These are phyloP conservation scores for Pterobdella sp. DNA, from an alignment of 2,888 invertebrate genomes.

Conservation along the genomic window DNA sequence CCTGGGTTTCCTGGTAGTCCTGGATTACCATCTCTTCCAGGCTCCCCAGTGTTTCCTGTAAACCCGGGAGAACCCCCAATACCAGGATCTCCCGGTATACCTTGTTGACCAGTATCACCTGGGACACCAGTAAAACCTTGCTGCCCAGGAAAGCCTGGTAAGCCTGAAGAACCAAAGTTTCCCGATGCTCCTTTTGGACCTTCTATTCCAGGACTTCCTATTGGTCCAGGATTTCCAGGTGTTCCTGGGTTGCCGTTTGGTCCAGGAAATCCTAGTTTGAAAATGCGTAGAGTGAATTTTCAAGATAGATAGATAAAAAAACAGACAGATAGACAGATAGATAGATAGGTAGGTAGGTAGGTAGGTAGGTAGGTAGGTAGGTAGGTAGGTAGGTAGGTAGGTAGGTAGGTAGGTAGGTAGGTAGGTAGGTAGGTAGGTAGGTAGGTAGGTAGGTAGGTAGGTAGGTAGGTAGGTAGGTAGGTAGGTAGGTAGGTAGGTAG, in stretches of 20 bases:
- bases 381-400: too few species aligned
- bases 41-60: slow-evolving; percentile 18
- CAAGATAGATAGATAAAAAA: too few species aligned
- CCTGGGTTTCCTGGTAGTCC: slow-evolving; percentile 30
- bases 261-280: slow-evolving; percentile 20
- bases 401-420: too few species aligned
- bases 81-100: slow-evolving; percentile 24
- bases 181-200: slow-evolving; percentile 39
- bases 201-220: slow-evolving; percentile 34
- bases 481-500: too few species aligned
- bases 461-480: too few species aligned
- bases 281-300: slow-evolving; percentile 40
- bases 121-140: neutral
- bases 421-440: too few species aligned
- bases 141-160: slow-evolving; percentile 20
- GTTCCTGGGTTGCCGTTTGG: slow-evolving; percentile 16
- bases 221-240: slow-evolving; percentile 28
- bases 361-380: too few species aligned
- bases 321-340: too few species aligned
- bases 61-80: slow-evolving; percentile 17
- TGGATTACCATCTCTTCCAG: slow-evolving; percentile 30
- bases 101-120: slow-evolving; percentile 21
- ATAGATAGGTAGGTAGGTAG: too few species aligned
- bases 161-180: slow-evolving; percentile 38
- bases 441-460: too few species aligned